phyloP scores from a whole-genome alignment of 2,888 invertebrate species.

The Lasioglossum vierecki region DNA sequence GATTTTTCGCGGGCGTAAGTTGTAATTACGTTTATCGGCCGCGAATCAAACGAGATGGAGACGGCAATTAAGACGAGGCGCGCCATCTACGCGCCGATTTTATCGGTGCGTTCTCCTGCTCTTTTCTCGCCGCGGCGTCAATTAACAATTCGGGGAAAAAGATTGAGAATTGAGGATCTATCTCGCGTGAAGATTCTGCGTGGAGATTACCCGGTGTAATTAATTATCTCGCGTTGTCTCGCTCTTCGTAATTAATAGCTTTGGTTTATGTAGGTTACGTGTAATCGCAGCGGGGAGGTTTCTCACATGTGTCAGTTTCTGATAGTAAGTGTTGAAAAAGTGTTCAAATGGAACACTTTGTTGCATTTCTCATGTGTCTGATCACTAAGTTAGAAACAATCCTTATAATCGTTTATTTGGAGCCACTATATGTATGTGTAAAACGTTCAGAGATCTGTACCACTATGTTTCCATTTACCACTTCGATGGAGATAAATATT shows the following conservation, averaged over 20 bases:
- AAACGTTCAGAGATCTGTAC: no score
- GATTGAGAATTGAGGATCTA: conserved; percentile 29
- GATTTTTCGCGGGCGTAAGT: conserved; percentile 20
- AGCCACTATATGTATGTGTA: no score
- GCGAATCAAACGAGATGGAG: conserved; percentile 33
- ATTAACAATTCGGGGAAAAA: conserved; percentile 48
- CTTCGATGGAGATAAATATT: no score
- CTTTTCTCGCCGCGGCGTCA: not conserved
- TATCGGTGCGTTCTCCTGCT: not conserved
- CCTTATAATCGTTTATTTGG: no score
- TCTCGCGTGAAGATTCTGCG: conserved; percentile 26
- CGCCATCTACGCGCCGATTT: not conserved
- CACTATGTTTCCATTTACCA: no score
- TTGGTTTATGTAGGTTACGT: no score
- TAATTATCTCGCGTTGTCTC: conserved; percentile 34
- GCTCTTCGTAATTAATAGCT: conserved; percentile 45
- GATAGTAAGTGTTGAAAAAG: not conserved
- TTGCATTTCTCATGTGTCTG: not conserved
- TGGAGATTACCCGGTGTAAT: conserved; percentile 37
- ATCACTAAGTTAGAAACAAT: no score
- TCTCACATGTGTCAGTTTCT: not conserved
- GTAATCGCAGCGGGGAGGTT: not conserved
- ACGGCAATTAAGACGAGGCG: conserved; percentile 41
- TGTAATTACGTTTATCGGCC: conserved; percentile 48
- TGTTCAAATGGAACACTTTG: not conserved